Base-by-base conservation (phyloP, 2,797 vertebrate species). In the Coreius guichenoti region DNA sequence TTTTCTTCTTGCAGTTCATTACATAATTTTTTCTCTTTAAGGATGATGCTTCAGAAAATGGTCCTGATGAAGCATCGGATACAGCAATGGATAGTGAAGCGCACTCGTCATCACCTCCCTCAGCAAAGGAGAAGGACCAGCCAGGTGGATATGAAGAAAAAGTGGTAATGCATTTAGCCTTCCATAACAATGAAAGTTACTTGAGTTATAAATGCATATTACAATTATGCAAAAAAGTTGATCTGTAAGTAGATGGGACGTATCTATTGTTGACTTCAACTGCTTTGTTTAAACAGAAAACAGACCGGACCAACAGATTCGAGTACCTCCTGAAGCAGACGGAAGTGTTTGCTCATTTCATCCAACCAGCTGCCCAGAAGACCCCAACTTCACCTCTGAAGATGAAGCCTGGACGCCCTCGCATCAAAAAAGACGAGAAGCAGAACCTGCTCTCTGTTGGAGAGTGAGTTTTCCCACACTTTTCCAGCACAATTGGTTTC, bases 241-340 rank as follows among this genome's bases (percentile, higher is more conserved):
- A 17, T 51, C 13, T 31, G 11, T 67, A 23, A 31, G 54, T 12
- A 23, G 31, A 12, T 13, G 6, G 58, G 16, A n/a, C 3, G 3
- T 31, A 8, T 23, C 13, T 36, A 1, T 65, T 77, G n/a, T 67
- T 78, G 5, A 70, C 54, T 1, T 21, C 21, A 36, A 2, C 58
- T 61, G 19, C 29, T 77, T n/a, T 69, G 67, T 19, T 33, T 26
- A 8, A 11, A 29, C 86, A 99, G 98, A 95, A 97, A 97, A 97
- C 98, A 73, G 98, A 99, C 88, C 96, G 98, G 87, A 96, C 98
- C 92, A 99, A 99, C 95, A 95, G 98, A 94, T 99, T 99, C 94
- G 98, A 99, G 81, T 99, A 99, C 94, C 95, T 99, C 89, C 92
- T 99, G 93, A 98, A 99, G 95, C 98, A 99, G 93, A 99, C 98